A percentile compares a stretch with the other conserved stretches of the same genome.
These are phyloP conservation scores for Eulemur rufifrons DNA, from an alignment of 2,113 vertebrate species.

Conservation along the genomic window DNA sequence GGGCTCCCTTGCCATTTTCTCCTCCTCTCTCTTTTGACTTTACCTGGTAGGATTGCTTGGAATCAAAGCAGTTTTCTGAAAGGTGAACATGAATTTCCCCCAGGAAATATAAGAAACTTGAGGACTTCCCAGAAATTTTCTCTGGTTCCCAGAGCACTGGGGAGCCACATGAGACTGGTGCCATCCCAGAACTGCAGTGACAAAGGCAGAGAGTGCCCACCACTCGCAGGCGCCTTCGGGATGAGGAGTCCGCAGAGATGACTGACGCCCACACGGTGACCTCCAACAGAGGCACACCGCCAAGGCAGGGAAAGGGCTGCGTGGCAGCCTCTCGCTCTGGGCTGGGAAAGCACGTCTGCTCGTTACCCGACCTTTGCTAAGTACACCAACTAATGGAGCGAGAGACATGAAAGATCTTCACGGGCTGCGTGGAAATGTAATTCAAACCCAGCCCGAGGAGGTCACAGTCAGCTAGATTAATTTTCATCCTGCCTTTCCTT, in stretches of 20 bases:
- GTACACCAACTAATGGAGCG: conserved; percentile 78
- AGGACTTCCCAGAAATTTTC: background rate
- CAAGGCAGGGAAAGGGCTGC: background rate
- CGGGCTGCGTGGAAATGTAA: conserved; percentile 74
- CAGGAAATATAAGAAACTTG: rapidly evolving
- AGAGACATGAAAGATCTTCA: conserved; percentile 78
- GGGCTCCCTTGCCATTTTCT: background rate
- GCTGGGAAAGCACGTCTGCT: conserved; percentile 66
- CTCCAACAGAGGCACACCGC: background rate
- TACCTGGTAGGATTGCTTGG: background rate
- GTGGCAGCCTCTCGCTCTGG: conserved; percentile 27
- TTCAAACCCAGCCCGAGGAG: conserved; percentile 75
- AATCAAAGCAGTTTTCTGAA: background rate
- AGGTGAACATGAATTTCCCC: rapidly evolving
- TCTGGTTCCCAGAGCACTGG: rapidly evolving
- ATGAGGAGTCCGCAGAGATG: rapidly evolving
- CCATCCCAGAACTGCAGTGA: rapidly evolving
- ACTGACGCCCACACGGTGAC: background rate
- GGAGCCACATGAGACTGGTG: rapidly evolving
- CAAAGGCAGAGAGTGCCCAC: rapidly evolving
- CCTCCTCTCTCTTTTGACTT: background rate
- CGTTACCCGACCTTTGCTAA: conserved; percentile 70
- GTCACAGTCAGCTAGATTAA: conserved; percentile 75
- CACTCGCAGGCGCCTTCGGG: background rate
- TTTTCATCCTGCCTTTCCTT: conserved; percentile 69